Conservation (phyloP, 2,888 invertebrate species). For the Tetanocera ferruginea region DNA sequence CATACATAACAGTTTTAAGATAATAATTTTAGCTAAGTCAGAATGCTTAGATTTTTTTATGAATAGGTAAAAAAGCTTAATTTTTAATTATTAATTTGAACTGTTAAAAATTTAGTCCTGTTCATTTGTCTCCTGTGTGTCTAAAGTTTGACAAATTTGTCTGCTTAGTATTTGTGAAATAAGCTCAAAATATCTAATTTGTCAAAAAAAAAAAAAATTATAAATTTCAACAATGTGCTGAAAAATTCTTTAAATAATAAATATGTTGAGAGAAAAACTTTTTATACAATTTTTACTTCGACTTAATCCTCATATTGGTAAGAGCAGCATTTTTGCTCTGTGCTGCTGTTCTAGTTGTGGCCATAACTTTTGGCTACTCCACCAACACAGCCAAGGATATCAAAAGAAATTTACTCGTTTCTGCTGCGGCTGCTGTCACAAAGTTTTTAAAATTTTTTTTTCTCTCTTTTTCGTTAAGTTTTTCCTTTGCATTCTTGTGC, state of each 20-base stretch:
- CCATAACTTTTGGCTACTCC: neutral
- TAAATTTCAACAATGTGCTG: neutral
- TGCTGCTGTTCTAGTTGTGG: conserved; percentile 11
- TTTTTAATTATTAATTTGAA: too few relatives aligned
- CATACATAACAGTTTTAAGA: too few relatives aligned
- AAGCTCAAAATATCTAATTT: neutral
- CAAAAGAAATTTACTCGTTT: conserved; percentile 51
- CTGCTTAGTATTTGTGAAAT: neutral
- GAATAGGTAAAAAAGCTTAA: too few relatives aligned
- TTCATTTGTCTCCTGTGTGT: too few relatives aligned
- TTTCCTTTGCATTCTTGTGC: neutral
- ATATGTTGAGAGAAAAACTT: too few relatives aligned
- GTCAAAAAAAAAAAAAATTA: neutral
- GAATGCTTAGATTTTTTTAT: too few relatives aligned
- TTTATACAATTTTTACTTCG: too few relatives aligned
- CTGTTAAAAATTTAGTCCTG: too few relatives aligned
- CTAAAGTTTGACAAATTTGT: neutral
- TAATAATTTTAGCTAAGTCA: too few relatives aligned
- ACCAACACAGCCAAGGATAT: neutral
- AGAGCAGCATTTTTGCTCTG: neutral
- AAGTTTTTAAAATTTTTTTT: neutral
- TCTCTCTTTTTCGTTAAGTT: too few relatives aligned
- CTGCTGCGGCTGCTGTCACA: conserved; percentile 1
- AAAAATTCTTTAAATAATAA: too few relatives aligned
- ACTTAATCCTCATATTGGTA: neutral